phyloP scores from a whole-genome alignment of 2,797 vertebrate species.

The Halcyon smyrnensis region DNA sequence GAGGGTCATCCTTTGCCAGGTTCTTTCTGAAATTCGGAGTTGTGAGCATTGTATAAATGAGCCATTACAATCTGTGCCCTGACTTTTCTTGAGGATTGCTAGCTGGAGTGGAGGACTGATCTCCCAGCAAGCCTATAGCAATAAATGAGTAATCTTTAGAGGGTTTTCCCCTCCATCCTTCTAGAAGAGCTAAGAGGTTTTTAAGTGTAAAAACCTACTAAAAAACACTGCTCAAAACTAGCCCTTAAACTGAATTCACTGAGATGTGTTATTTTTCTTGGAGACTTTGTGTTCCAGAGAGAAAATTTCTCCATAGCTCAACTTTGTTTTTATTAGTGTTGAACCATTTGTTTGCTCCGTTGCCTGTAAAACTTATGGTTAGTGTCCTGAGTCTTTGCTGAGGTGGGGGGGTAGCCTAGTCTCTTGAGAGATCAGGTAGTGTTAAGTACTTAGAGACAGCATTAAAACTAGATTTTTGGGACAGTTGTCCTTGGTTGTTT shows the following conservation, averaged over 20 bases:
- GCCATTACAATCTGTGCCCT: background rate
- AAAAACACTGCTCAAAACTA: background rate
- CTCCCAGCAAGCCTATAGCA: background rate
- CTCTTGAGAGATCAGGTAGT: background rate
- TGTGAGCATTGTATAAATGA: background rate
- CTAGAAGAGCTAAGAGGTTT: background rate
- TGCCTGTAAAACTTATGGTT: background rate
- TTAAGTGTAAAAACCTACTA: background rate
- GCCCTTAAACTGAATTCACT: background rate
- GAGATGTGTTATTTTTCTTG: background rate
- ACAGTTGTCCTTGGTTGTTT: background rate
- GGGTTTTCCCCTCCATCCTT: background rate
- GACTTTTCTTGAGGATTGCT: background rate
- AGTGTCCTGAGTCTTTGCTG: background rate
- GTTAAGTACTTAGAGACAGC: background rate
- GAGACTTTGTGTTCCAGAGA: background rate
- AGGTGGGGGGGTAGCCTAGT: background rate
- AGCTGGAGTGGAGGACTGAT: background rate
- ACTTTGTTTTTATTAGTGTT: background rate
- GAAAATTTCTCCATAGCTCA: background rate
- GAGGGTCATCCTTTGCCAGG: background rate
- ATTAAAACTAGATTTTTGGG: background rate
- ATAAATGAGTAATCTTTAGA: background rate
- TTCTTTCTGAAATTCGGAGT: background rate
- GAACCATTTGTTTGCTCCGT: background rate